Evolutionary conservation across 1,140 invertebrate genomes (phyloP).

Genomic region (Galleria mellonella): DNA sequence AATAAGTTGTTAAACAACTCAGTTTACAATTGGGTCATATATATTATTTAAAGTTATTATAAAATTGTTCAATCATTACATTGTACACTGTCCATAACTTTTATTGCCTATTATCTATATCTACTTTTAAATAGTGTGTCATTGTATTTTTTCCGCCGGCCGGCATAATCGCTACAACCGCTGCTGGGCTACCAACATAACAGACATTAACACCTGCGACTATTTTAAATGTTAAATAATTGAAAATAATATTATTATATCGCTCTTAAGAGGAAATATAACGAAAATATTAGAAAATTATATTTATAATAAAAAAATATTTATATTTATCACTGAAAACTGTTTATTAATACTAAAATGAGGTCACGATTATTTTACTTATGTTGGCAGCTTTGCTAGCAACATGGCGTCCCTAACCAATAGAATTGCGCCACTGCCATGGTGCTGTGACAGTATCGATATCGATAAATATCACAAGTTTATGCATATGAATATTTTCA

Average conservation of each 20-base stretch:
- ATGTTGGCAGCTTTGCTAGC: conserved; percentile 34
- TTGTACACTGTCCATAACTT: no score
- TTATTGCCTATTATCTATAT: no score
- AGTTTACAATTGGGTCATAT: no score
- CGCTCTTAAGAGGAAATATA: not conserved
- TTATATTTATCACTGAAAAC: not conserved
- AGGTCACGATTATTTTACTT: conserved; percentile 4
- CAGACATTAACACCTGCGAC: conserved; percentile 28
- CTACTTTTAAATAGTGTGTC: no score
- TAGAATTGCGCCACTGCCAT: conserved; percentile 17
- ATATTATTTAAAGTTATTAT: no score
- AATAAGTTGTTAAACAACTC: no score
- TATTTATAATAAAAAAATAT: not conserved
- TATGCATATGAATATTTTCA: not conserved
- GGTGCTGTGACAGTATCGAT: conserved; percentile 21
- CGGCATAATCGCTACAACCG: conserved; percentile 6
- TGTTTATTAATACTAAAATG: conserved; percentile 1
- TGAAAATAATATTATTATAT: no score
- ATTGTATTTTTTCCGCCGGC: conserved; percentile 10
- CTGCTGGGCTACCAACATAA: conserved; percentile 32
- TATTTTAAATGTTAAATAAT: not conserved
- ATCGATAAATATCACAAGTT: conserved; percentile 9
- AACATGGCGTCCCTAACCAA: conserved; percentile 33
- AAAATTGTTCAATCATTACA: no score
- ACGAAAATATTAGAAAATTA: not conserved